phyloP scores from a whole-genome alignment of 2,888 invertebrate genomes.

The Sinodicranocentrus sp. region DNA sequence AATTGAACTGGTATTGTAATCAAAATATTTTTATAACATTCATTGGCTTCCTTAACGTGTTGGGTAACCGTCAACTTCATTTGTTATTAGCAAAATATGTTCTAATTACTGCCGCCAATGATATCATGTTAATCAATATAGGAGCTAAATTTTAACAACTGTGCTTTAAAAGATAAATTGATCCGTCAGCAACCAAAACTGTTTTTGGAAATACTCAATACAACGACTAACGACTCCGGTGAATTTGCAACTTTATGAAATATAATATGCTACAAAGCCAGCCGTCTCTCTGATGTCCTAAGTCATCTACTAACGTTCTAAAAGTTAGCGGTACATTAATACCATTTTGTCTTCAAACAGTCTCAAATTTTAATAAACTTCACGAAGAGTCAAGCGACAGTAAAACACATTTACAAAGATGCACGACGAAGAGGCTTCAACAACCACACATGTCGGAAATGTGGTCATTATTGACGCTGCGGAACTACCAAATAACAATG shows the following conservation, averaged over 20 bases:
- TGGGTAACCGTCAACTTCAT: too few relatives aligned
- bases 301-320: too few relatives aligned
- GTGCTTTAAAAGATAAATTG: conserved; percentile 19
- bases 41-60: too few relatives aligned
- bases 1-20: not conserved
- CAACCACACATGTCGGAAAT: conserved; percentile 67
- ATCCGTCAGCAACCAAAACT: not conserved
- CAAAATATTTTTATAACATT: not conserved
- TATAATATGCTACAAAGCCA: not conserved
- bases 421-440: conserved; percentile 74
- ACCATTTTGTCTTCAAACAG: conserved; percentile 29
- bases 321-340: conserved; percentile 5
- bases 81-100: not conserved
- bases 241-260: not conserved
- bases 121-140: too few relatives aligned
- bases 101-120: too few relatives aligned
- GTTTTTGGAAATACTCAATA: not conserved
- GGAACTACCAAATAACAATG: conserved; percentile 59
- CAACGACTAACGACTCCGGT: not conserved
- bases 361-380: conserved; percentile 1
- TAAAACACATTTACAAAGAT: conserved; percentile 56
- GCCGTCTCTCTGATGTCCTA: conserved; percentile 7
- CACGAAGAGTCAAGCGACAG: not conserved
- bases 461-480: conserved; percentile 72
- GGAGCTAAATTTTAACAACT: too few relatives aligned